Evolutionary conservation across 2,113 vertebrate genomes (phyloP), one percentile per base, ranked within the genome.

Genomic region (Boulengerochromis microlepis): DNA sequence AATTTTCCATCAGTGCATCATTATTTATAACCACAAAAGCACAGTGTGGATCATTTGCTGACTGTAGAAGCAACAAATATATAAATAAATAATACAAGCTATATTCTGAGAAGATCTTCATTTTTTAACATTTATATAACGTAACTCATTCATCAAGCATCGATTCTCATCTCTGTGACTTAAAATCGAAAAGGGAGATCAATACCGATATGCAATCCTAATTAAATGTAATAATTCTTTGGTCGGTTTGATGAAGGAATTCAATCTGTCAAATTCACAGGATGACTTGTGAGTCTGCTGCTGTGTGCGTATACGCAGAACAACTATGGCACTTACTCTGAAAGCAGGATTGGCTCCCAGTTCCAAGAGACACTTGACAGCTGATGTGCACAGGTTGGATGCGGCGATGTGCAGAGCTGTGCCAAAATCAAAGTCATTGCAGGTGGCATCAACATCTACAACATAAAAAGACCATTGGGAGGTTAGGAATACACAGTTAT

Each of bases 351-450:
- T 99, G 69, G 99, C 98, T 94, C 98, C 97, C 8, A 97, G 96
- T 94, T 99, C 98, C 96, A 99, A 78, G 82, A 99, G 97, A 93
- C 97, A 97, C 89, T 96, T 98, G 92, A 98, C 97, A 45, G 98
- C 97, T 81, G 97, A 97, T 76, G 96, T 95, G 89, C 99, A 99
- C 50, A 99, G 95, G 96, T 99, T 99, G 91, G 98, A 98, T 0
- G 98, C 98, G 7, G 99, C 97, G 45, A 99, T 99, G 89, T 99
- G 99, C 90, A 99, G 96, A 57, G 98, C 97, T 22, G 98, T 99
- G 94, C 98, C 98, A 91, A 99, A 99, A 95, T 98, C 97, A 93
- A 99, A 99, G 95, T 99, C 99, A 90, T 98, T 98, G 95, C 98
- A 99, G 88, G 99, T 99, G 91, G 98, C 97, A 89, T 99, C 98